Conservation (phyloP, 1,140 invertebrate genomes). For the Carposina sasakii region DNA sequence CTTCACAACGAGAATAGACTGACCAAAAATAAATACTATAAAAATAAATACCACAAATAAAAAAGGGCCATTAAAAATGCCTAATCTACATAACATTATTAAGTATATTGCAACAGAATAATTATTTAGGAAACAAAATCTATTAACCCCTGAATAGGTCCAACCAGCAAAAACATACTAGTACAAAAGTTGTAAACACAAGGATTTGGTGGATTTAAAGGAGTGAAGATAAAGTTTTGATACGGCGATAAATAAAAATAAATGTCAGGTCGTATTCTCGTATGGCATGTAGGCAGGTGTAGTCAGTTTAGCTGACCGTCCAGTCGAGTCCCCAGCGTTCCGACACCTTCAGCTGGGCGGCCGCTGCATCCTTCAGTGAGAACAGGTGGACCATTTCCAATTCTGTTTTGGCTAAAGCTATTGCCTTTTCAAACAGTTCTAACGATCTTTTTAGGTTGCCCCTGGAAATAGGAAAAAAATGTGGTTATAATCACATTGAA, state of each 20-base stretch:
- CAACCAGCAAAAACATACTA: too few species aligned
- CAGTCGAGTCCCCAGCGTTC: slow-evolving; percentile 80
- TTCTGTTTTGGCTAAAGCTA: slow-evolving; percentile 86
- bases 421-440: slow-evolving; percentile 91
- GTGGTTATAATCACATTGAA: neutral
- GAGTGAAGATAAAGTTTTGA: too few species aligned
- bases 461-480: slow-evolving; percentile 71
- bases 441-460: slow-evolving; percentile 88
- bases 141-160: too few species aligned
- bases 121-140: too few species aligned
- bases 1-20: slow-evolving; percentile 30
- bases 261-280: slow-evolving; percentile 38
- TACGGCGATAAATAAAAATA: too few species aligned
- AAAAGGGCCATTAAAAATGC: slow-evolving; percentile 11
- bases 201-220: too few species aligned
- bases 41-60: slow-evolving; percentile 3
- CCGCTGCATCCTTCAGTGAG: slow-evolving; percentile 88
- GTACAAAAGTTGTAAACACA: too few species aligned
- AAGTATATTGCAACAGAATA: too few species aligned
- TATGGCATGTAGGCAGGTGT: slow-evolving; percentile 14
- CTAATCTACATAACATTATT: too few species aligned
- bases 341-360: slow-evolving; percentile 87
- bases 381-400: slow-evolving; percentile 91
- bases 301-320: slow-evolving; percentile 57
- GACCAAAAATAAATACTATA: too few species aligned